Percentiles rank a stretch among this genome's conserved stretches.
These are phyloP conservation scores for Thera britannica DNA, from an alignment of 2,888 invertebrate genomes.

Conservation along the genomic window DNA sequence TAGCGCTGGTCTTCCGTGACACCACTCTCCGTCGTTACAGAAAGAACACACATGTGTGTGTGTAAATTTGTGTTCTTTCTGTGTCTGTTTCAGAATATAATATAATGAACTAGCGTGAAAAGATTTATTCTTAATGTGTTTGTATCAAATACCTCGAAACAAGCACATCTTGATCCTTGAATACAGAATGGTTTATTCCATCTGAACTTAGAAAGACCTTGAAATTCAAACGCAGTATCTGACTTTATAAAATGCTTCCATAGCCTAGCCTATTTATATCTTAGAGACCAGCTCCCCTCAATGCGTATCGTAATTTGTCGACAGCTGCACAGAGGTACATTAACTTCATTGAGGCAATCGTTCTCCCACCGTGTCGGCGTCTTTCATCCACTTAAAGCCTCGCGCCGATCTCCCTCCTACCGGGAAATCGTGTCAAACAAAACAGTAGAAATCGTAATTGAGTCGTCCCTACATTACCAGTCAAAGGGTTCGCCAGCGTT, in stretches of 20 bases:
- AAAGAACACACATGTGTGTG: too few species aligned
- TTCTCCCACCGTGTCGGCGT: slow-evolving; percentile 15
- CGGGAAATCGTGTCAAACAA: slow-evolving; percentile 20
- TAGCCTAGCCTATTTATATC: slow-evolving; percentile 11
- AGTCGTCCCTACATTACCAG: not conserved
- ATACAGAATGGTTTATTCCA: not conserved
- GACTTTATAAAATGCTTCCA: not conserved
- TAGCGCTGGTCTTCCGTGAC: too few species aligned
- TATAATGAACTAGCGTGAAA: too few species aligned
- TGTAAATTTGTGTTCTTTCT: too few species aligned
- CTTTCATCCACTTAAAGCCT: slow-evolving; percentile 23
- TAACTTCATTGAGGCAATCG: not conserved
- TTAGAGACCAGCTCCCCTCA: slow-evolving; percentile 2
- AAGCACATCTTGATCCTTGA: too few species aligned
- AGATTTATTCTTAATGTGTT: too few species aligned
- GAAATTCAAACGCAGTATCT: not conserved
- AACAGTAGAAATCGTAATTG: slow-evolving; percentile 5
- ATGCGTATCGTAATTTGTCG: not conserved
- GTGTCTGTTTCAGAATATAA: too few species aligned
- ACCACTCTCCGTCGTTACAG: too few species aligned
- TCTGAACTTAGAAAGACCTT: not conserved
- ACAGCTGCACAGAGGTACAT: not conserved
- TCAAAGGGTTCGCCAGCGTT: not conserved
- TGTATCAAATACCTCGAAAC: too few species aligned
- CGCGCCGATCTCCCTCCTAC: slow-evolving; percentile 14